Base-by-base conservation (phyloP, 2,797 vertebrate species). In the Anguilla obscura region DNA sequence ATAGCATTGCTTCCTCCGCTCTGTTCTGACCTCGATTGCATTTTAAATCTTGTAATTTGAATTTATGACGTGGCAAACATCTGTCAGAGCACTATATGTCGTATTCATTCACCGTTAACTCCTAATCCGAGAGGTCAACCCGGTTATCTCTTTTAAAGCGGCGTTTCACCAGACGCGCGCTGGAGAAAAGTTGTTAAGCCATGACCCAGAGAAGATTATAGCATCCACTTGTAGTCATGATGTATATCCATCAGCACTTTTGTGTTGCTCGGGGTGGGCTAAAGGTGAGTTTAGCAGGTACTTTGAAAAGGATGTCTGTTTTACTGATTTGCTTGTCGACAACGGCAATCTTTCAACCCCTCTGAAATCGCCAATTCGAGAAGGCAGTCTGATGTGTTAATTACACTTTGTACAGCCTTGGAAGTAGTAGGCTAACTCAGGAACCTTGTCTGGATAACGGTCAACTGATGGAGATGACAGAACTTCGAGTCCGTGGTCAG, bases 11-110 rank as follows among this genome's bases (percentile, higher is more conserved):
- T 82, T 40, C 54, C 21, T 24, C 5, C 8, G 36, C 16, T 24
- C 58, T 21, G 56, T 30, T 84, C 36, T 84, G 12, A 45, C 18
- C 71, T 36, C 74, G 24, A 14, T 80, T 16, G 5, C 9, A 36
- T 7, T 48, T 87, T n/a, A 80, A 54, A 56, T 54, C 27, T 87
- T 27, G 4, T 82, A 63, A 54, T 48, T 76, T 88, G 91, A 90
- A 89, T 93, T 93, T 91, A 93, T 94, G 91, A 93, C 52, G 88
- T 91, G 92, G 94, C 93, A 93, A 95, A 94, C 94, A 95, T 95
- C 93, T 94, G 93, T 91, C 94, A 91, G 91, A 92, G 92, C 90
- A 93, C 88, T 86, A 93, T 87, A 92, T 91, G 36, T 40, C 36
- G 36, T 40, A 40, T 40, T 90, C 91, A 91, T 90, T 92, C 91